A percentile compares a stretch with the other conserved stretches of the same genome.
Evolutionary conservation across 2,797 vertebrate genomes (phyloP).

Genomic region (Danio kyathit): DNA sequence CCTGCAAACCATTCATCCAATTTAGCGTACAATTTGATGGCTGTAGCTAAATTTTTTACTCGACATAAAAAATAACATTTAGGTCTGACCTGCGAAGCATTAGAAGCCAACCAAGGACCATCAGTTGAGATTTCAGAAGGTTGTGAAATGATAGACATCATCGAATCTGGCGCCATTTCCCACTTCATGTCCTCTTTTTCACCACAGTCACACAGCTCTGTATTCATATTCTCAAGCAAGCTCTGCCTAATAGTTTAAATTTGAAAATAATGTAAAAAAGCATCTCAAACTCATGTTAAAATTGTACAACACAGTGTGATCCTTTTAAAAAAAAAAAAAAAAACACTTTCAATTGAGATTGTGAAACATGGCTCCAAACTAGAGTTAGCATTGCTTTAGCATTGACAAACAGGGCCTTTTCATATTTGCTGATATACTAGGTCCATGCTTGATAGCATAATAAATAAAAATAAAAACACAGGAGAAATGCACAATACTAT

Average conservation of each 20-base stretch:
- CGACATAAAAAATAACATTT: background rate
- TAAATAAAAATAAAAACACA: no score
- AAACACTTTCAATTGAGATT: no score
- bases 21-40: no score
- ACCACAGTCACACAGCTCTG: constrained; percentile 60
- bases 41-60: background rate
- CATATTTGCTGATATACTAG: no score
- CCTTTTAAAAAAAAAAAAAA: no score
- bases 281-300: no score
- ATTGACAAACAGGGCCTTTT: no score
- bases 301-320: no score
- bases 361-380: no score
- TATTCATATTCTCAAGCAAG: constrained; percentile 61
- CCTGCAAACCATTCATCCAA: background rate
- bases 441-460: no score
- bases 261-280: background rate
- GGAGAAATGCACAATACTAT: no score
- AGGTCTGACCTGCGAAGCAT: constrained; percentile 60
- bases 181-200: constrained; percentile 64
- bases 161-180: constrained; percentile 58
- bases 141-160: constrained; percentile 65
- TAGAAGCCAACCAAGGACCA: constrained; percentile 60
- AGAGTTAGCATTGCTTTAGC: no score
- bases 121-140: constrained; percentile 40
- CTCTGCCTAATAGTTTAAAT: constrained; percentile 53